phyloP scores from a whole-genome alignment of 2,113 vertebrate genomes.

The Pantherophis guttatus region DNA sequence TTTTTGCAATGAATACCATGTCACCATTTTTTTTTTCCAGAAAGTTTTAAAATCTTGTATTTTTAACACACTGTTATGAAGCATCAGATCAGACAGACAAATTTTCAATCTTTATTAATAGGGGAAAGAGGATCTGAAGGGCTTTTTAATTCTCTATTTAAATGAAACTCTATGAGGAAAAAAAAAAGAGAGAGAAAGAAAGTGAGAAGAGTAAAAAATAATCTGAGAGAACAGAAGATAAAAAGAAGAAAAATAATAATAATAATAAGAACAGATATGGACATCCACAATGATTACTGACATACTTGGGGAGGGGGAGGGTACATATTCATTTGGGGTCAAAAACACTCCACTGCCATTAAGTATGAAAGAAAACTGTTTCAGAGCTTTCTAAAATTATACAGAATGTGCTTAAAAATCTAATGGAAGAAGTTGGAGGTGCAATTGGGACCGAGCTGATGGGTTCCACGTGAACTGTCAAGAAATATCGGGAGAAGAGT shows the following conservation, averaged over 20 bases:
- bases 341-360: slow-evolving; percentile 3
- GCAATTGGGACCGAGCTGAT: slow-evolving; percentile 31
- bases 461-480: slow-evolving; percentile 33
- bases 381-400: slow-evolving; percentile 18
- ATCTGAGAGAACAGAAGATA: slow-evolving; percentile 14
- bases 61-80: not conserved
- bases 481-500: slow-evolving; percentile 31
- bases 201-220: not conserved
- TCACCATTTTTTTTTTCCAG: too few relatives aligned
- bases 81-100: slow-evolving; percentile 13
- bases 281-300: slow-evolving; percentile 20
- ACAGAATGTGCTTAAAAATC: slow-evolving; percentile 22
- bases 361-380: not conserved
- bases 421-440: slow-evolving; percentile 36
- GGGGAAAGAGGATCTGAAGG: not conserved
- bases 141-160: slow-evolving; percentile 17
- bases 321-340: slow-evolving; percentile 21
- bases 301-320: not conserved
- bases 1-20: not conserved
- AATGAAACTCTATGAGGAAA: not conserved
- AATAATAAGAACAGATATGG: slow-evolving; percentile 15
- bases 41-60: not conserved
- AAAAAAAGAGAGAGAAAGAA: not conserved
- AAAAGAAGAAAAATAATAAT: not conserved
- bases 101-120: slow-evolving; percentile 24